Conservation (phyloP, 2,113 vertebrate genomes). For the Bagarius yarrelli region DNA sequence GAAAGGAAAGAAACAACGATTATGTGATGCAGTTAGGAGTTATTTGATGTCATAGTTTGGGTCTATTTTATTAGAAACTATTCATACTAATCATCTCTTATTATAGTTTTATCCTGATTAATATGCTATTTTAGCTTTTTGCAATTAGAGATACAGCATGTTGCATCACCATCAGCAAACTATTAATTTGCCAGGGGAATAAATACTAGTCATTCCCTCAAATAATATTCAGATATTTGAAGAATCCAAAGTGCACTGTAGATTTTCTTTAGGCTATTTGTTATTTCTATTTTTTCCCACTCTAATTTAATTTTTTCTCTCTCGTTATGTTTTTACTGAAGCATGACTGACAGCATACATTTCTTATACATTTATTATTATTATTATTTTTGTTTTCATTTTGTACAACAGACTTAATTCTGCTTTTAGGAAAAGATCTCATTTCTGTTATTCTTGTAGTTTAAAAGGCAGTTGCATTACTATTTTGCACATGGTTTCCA, state of each 20-base stretch:
- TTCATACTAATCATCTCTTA: too few relatives aligned
- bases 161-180: background rate
- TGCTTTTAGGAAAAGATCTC: background rate
- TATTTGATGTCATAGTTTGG: background rate
- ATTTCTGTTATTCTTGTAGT: background rate
- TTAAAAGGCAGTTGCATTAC: background rate
- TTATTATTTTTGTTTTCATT: background rate
- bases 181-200: background rate
- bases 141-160: background rate
- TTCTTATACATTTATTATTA: too few relatives aligned
- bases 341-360: background rate
- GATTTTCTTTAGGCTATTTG: background rate
- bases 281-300: background rate
- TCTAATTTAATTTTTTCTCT: background rate
- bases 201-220: too few relatives aligned
- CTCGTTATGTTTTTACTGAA: background rate
- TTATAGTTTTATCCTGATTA: too few relatives aligned
- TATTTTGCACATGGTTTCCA: background rate
- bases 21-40: background rate
- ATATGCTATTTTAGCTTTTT: too few relatives aligned
- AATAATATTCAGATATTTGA: background rate
- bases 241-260: background rate
- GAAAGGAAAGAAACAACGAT: background rate
- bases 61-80: background rate
- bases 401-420: background rate